Percentiles rank a stretch among this genome's conserved stretches.
Evolutionary conservation across 2,113 vertebrate species (phyloP).

Genomic region (Sinosuthora webbiana): DNA sequence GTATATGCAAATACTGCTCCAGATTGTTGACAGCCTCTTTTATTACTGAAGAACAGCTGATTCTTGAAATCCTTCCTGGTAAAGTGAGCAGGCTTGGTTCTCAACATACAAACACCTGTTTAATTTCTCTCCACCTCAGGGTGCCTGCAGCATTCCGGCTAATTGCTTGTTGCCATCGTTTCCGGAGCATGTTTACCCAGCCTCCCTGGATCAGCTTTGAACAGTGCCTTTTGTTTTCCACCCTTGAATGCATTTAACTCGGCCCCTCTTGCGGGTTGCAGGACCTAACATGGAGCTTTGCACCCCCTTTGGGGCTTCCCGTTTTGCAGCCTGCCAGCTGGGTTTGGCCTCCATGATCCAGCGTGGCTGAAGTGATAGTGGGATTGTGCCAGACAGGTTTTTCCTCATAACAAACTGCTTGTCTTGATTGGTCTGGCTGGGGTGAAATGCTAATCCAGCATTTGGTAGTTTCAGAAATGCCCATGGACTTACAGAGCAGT

Average conservation of each 20-base stretch:
- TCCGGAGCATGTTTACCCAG: background rate
- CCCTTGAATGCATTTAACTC: background rate
- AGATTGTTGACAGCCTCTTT: background rate
- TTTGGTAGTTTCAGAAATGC: background rate
- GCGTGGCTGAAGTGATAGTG: background rate
- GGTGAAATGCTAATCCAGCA: background rate
- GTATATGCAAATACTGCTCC: background rate
- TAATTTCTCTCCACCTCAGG: constrained; percentile 50
- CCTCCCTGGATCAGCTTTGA: constrained; percentile 17
- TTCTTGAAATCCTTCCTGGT: constrained; percentile 40
- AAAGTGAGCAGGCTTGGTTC: background rate
- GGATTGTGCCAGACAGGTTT: background rate
- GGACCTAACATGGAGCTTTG: background rate
- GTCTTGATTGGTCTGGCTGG: background rate
- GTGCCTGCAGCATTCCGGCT: constrained; percentile 1
- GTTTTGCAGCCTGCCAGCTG: background rate
- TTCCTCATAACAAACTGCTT: background rate
- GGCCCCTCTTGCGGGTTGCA: rapidly evolving
- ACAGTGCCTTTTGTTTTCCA: constrained; percentile 30
- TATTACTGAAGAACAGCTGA: constrained; percentile 34
- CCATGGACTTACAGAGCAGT: background rate
- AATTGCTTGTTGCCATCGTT: constrained; percentile 47
- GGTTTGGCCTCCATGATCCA: background rate
- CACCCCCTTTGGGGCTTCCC: background rate
- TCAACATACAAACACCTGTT: constrained; percentile 17